phyloP scores from a whole-genome alignment of 2,113 vertebrate species.

The Psephotus haematonotus region DNA sequence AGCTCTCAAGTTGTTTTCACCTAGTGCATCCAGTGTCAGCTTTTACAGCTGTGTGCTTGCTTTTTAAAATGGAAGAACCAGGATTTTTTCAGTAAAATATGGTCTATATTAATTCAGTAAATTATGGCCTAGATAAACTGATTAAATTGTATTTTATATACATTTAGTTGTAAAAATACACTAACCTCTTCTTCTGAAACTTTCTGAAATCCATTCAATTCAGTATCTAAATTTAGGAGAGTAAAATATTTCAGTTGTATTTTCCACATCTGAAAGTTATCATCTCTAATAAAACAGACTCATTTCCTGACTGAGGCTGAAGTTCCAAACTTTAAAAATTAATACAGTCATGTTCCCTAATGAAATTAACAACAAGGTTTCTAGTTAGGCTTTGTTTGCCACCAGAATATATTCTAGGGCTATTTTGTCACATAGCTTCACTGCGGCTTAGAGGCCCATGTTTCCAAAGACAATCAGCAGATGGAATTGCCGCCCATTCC shows the following conservation, averaged over 20 bases:
- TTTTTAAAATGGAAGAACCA: background rate
- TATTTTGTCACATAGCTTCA: background rate
- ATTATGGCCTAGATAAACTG: background rate
- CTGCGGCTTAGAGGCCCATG: background rate
- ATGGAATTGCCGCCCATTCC: background rate
- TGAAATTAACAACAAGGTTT: background rate
- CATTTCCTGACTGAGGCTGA: background rate
- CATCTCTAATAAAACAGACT: background rate
- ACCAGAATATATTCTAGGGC: background rate
- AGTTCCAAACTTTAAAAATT: background rate
- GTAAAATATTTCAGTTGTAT: background rate
- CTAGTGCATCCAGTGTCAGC: background rate
- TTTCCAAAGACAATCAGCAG: background rate
- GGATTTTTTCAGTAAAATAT: background rate
- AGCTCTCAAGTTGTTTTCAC: background rate
- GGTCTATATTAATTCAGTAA: background rate
- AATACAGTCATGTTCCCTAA: background rate
- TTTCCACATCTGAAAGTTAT: background rate
- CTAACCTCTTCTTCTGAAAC: constrained; percentile 58
- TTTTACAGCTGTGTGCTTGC: background rate
- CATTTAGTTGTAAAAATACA: background rate
- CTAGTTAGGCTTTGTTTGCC: background rate
- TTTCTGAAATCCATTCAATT: constrained; percentile 41
- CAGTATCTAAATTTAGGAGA: constrained; percentile 35
- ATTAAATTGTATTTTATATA: background rate